phyloP scores from a whole-genome alignment of 2,888 invertebrate genomes.

The Carabus problematicus region DNA sequence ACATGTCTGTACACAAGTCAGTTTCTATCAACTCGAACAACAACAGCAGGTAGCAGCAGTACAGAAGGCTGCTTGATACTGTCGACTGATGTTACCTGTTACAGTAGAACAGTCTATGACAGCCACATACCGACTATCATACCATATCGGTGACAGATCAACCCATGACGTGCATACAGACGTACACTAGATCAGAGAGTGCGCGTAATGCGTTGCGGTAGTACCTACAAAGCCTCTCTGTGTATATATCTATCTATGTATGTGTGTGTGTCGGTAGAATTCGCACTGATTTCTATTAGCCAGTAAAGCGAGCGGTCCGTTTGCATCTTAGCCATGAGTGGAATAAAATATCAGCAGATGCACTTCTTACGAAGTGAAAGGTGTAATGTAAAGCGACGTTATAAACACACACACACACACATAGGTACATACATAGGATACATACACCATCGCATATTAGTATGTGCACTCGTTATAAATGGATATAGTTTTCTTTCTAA shows the following conservation, averaged over 20 bases:
- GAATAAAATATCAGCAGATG: no score
- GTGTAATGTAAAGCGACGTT: conserved; percentile 2
- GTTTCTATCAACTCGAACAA: neutral
- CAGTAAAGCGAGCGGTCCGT: neutral
- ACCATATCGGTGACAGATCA: conserved; percentile 18
- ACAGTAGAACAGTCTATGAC: neutral
- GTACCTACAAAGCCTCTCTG: no score
- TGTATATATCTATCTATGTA: no score
- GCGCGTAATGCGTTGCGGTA: no score
- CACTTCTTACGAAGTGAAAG: conserved; percentile 6
- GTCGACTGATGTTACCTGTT: conserved; percentile 1
- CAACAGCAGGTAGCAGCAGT: no score
- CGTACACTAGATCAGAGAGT: neutral
- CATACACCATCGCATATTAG: neutral
- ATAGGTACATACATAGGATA: neutral
- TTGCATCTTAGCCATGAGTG: no score
- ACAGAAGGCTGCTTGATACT: no score
- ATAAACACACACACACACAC: neutral
- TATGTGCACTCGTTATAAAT: no score
- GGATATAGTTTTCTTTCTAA: neutral
- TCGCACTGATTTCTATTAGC: conserved; percentile 12
- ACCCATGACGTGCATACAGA: conserved; percentile 11
- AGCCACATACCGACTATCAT: conserved; percentile 4
- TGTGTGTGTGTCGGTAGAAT: neutral
- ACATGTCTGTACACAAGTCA: conserved; percentile 5